Evolutionary conservation across 2,888 invertebrate species (phyloP).

Genomic region (Acheta domesticus): DNA sequence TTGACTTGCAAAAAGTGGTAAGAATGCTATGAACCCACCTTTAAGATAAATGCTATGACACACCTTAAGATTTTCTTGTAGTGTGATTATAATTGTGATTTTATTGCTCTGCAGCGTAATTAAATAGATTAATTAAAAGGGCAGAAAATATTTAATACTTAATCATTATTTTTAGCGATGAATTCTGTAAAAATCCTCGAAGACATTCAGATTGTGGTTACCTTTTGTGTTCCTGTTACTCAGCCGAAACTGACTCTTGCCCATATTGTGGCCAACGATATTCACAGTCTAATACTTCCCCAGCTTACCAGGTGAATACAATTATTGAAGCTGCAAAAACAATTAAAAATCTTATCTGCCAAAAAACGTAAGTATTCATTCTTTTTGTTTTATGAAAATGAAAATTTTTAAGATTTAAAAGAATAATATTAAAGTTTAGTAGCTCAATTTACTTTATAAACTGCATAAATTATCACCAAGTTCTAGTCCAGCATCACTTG

Average conservation of each 20-base stretch:
- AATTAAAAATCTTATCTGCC: neutral
- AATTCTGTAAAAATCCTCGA: neutral
- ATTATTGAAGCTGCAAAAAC: neutral
- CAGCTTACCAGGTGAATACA: neutral
- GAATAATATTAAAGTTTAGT: too few species aligned
- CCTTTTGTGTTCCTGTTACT: neutral
- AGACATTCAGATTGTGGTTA: neutral
- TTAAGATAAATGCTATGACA: too few species aligned
- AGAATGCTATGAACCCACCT: neutral
- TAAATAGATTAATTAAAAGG: too few species aligned
- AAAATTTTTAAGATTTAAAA: too few species aligned
- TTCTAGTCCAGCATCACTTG: too few species aligned
- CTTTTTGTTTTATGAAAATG: neutral
- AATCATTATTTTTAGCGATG: neutral
- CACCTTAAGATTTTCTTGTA: neutral
- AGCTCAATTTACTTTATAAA: too few species aligned
- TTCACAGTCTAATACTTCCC: neutral
- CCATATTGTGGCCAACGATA: neutral
- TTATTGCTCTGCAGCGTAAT: too few species aligned
- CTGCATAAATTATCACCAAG: too few species aligned
- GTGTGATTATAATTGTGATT: neutral
- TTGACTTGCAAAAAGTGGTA: neutral
- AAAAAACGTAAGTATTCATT: neutral
- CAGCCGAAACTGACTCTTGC: neutral
- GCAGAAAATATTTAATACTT: too few species aligned